Conservation (phyloP, 2,113 vertebrate species). For the Chiloscyllium plagiosum region DNA sequence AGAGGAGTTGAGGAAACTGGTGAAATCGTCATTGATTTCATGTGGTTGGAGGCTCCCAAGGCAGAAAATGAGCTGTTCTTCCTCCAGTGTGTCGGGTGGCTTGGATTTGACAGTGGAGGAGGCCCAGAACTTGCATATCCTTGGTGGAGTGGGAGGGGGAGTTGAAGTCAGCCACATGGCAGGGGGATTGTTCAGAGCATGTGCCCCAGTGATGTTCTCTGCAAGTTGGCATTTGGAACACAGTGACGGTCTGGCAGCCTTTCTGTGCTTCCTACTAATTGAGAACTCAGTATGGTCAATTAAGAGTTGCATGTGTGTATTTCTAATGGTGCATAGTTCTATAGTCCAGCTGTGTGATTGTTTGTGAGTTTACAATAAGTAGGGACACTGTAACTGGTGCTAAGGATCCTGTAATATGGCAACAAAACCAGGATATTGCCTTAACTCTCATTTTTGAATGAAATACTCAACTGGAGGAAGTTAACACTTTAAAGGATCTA, state of each 20-base stretch:
- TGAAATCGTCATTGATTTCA: too few species aligned
- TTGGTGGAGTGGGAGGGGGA: too few species aligned
- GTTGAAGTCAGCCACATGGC: too few species aligned
- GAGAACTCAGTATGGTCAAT: not conserved
- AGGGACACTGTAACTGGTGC: not conserved
- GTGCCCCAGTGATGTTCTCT: too few species aligned
- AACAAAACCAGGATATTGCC: constrained; percentile 14
- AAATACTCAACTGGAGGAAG: not conserved
- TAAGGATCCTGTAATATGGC: not conserved
- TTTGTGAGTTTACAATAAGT: not conserved
- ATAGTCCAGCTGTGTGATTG: not conserved
- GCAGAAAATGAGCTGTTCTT: too few species aligned
- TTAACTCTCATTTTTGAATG: not conserved
- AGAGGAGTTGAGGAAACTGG: too few species aligned
- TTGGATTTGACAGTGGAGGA: too few species aligned
- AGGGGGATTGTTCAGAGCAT: too few species aligned
- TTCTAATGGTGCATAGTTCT: not conserved
- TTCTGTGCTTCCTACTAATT: not conserved
- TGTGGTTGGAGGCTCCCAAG: too few species aligned
- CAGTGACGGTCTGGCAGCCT: not conserved
- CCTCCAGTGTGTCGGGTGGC: too few species aligned
- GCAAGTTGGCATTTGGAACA: too few species aligned
- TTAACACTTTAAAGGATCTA: not conserved
- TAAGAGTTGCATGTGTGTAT: not conserved
- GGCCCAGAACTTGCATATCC: too few species aligned